Evolutionary conservation across 2,888 invertebrate species (phyloP).

Genomic region (Diaperis boleti): DNA sequence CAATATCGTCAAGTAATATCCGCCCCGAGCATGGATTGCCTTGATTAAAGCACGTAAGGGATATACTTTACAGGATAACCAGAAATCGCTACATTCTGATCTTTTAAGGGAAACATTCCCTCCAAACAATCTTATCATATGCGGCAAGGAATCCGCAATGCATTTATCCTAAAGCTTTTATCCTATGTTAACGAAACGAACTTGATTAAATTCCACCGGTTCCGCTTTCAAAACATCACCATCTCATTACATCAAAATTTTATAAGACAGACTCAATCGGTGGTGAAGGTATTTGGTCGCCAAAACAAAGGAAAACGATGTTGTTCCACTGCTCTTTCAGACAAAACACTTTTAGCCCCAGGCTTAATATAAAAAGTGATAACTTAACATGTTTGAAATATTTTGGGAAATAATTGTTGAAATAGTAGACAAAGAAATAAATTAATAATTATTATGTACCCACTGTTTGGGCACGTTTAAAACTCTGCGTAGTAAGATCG

Average conservation of each 20-base stretch:
- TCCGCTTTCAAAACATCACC: neutral
- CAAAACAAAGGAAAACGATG: no score
- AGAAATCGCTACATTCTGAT: conserved; percentile 53
- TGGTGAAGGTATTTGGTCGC: no score
- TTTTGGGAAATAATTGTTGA: no score
- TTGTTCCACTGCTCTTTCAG: no score
- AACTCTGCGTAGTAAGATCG: no score
- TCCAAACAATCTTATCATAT: conserved; percentile 28
- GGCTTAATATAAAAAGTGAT: no score
- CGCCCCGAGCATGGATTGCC: conserved; percentile 54
- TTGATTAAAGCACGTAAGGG: conserved; percentile 64
- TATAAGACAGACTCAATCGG: neutral
- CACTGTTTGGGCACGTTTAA: no score
- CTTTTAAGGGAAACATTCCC: conserved; percentile 44
- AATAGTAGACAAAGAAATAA: no score
- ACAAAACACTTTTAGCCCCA: no score
- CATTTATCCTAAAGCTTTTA: conserved; percentile 29
- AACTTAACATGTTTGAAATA: no score
- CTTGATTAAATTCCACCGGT: conserved; percentile 16
- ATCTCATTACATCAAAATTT: neutral
- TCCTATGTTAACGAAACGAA: conserved; percentile 17
- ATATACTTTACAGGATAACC: conserved; percentile 58
- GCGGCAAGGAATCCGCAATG: conserved; percentile 20
- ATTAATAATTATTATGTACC: no score
- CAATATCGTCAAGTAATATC: conserved; percentile 61